Percentiles rank a stretch among this genome's conserved stretches.
phyloP scores from a whole-genome alignment of 2,888 invertebrate species.

The Caenorhabditis wallacei region DNA sequence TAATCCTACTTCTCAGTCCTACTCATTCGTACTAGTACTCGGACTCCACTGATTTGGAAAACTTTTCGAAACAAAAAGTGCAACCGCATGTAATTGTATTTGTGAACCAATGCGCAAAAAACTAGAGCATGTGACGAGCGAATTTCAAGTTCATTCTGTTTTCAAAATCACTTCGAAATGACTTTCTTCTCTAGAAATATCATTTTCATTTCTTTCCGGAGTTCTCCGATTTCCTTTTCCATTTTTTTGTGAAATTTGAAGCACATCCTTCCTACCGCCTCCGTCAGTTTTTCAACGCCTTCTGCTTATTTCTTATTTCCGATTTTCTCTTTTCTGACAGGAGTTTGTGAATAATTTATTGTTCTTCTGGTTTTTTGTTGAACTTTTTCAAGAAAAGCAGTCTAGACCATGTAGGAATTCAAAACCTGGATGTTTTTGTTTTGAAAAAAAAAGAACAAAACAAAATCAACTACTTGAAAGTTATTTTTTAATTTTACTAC shows the following conservation, averaged over 20 bases:
- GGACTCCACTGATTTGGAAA: slow-evolving; percentile 9
- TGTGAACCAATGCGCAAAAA: slow-evolving; percentile 36
- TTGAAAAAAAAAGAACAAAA: neutral
- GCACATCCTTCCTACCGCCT: slow-evolving; percentile 31
- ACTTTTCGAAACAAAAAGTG: slow-evolving; percentile 23
- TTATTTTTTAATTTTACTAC: neutral
- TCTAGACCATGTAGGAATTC: neutral
- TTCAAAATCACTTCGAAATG: slow-evolving; percentile 27
- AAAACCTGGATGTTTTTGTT: neutral
- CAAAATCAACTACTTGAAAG: neutral
- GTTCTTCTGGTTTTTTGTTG: neutral
- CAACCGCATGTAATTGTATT: slow-evolving; percentile 42
- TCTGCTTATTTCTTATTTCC: slow-evolving; percentile 29
- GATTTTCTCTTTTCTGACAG: neutral
- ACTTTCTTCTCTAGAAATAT: slow-evolving; percentile 39
- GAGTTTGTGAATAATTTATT: slow-evolving; percentile 30
- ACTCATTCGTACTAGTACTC: neutral
- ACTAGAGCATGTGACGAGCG: slow-evolving; percentile 32
- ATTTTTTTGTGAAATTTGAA: slow-evolving; percentile 55
- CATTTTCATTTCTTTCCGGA: slow-evolving; percentile 31
- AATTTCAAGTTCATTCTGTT: slow-evolving; percentile 13
- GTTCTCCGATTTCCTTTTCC: slow-evolving; percentile 49
- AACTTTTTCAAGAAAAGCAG: slow-evolving; percentile 4
- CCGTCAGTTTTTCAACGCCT: slow-evolving; percentile 44
- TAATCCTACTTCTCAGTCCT: no score